phyloP scores from a whole-genome alignment of 2,888 invertebrate genomes.

The Aporophyla nigra region DNA sequence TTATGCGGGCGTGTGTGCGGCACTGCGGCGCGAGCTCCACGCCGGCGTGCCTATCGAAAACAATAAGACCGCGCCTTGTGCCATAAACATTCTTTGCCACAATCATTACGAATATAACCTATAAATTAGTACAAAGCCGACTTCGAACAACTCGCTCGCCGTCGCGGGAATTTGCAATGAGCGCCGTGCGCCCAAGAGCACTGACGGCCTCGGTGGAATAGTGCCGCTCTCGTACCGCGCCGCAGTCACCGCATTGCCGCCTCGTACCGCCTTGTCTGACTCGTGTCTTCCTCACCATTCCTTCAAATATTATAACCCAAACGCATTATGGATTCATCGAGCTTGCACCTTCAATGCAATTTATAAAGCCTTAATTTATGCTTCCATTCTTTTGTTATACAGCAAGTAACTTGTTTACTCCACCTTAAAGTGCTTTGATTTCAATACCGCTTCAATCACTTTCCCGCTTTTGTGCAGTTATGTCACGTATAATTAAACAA shows the following conservation, averaged over 20 bases:
- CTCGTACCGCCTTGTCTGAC: not conserved
- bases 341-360: slow-evolving; percentile 40
- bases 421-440: slow-evolving; percentile 31
- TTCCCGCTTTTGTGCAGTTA: slow-evolving; percentile 7
- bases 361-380: slow-evolving; percentile 21
- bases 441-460: slow-evolving; percentile 12
- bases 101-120: slow-evolving; percentile 89
- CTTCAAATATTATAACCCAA: slow-evolving; percentile 17
- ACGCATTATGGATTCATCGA: slow-evolving; percentile 75
- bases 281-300: slow-evolving; percentile 15
- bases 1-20: slow-evolving; percentile 84
- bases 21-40: slow-evolving; percentile 72
- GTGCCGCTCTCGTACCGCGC: slow-evolving; percentile 32
- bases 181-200: slow-evolving; percentile 68
- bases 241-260: not conserved
- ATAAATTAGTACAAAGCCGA: slow-evolving; percentile 87
- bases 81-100: slow-evolving; percentile 89
- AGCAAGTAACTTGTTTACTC: slow-evolving; percentile 33
- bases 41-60: slow-evolving; percentile 83
- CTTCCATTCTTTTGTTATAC: slow-evolving; percentile 27
- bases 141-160: slow-evolving; percentile 78
- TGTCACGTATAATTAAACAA: slow-evolving; percentile 33
- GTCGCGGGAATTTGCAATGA: slow-evolving; percentile 84
- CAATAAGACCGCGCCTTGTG: slow-evolving; percentile 89
- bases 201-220: slow-evolving; percentile 73